Evolutionary conservation across 2,888 invertebrate species (phyloP).

Genomic region (Pyrochroa serraticornis): DNA sequence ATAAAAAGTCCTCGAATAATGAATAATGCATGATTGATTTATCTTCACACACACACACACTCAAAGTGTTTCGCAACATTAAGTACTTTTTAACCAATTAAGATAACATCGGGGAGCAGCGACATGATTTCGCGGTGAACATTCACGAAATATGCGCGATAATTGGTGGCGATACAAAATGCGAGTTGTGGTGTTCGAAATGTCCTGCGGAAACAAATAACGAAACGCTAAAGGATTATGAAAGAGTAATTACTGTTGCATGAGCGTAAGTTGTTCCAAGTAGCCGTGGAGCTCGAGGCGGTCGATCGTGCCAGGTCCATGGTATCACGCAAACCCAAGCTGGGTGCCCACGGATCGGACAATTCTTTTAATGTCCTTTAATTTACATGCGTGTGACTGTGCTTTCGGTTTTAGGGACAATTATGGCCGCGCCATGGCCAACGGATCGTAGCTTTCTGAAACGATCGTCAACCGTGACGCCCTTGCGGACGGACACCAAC

Average conservation of each 20-base stretch:
- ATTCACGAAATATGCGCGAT: conserved; percentile 27
- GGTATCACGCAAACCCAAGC: conserved; percentile 33
- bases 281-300: conserved; percentile 47
- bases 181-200: conserved; percentile 37
- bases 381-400: conserved; percentile 39
- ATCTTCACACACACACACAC: conserved; percentile 29
- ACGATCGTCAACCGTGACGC: background rate
- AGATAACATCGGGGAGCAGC: conserved; percentile 33
- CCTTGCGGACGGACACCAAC: no score
- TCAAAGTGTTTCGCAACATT: conserved; percentile 28
- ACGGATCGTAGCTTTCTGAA: background rate
- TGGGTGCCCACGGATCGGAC: conserved; percentile 44
- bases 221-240: conserved; percentile 28
- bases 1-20: conserved; percentile 13
- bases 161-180: conserved; percentile 36
- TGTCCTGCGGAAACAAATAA: conserved; percentile 27
- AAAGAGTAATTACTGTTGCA: conserved; percentile 48
- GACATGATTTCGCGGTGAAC: conserved; percentile 35
- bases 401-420: conserved; percentile 29
- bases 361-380: conserved; percentile 44
- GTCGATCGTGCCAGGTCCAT: conserved; percentile 15
- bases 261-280: conserved; percentile 48
- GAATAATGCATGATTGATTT: conserved; percentile 29
- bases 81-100: conserved; percentile 31
- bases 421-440: background rate